Base-by-base conservation (phyloP, 2,113 vertebrate genomes). In the Scophthalmus maximus region DNA sequence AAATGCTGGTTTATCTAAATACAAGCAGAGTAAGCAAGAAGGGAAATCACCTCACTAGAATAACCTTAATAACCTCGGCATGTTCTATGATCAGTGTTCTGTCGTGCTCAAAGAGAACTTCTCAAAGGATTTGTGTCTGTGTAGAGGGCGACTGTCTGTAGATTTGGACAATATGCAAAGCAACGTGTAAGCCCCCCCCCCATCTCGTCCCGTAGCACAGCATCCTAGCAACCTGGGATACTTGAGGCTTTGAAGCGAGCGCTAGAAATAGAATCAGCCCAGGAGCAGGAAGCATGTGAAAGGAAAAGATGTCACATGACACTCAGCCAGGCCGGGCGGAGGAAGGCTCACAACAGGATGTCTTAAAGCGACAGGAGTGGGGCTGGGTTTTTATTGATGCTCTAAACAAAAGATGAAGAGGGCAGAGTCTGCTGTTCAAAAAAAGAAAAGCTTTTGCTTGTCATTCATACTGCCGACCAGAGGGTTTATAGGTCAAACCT, bases 141-240 rank as follows among this genome's bases (percentile, higher is more conserved):
- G 29, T n/a, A 36, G 17, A 56, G 20, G 6, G 66, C 38, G 38
- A 52, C 73, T 74, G 34, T 52, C n/a, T n/a, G 60, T 32, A 32
- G 71, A 82, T 66, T 79, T 70, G 46, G 52, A 57, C 66, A 57
- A 57, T 65, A 84, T 87, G 83, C 66, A 90, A 86, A 91, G 51
- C 62, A 86, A 73, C 29, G 51, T 36, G 49, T 17, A 64, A 83
- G 70, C 34, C 9, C 52, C 15, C 8, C 26, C 62, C 15, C 8
- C 26, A 59, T 65, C 59, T 68, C 40, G 46, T 61, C 52, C 62
- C 58, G 70, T 32, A 46, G 32, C 68, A 75, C 46, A 36, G 88
- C 87, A 91, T 89, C 83, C 87, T 89, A 84, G 88, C 80, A 93
- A 92, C 88, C 86, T 83, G 67, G 67, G 59, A 82, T 81, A 69